Evolutionary conservation across 2,888 invertebrate species (phyloP).

Genomic region (Cotesia congregata): DNA sequence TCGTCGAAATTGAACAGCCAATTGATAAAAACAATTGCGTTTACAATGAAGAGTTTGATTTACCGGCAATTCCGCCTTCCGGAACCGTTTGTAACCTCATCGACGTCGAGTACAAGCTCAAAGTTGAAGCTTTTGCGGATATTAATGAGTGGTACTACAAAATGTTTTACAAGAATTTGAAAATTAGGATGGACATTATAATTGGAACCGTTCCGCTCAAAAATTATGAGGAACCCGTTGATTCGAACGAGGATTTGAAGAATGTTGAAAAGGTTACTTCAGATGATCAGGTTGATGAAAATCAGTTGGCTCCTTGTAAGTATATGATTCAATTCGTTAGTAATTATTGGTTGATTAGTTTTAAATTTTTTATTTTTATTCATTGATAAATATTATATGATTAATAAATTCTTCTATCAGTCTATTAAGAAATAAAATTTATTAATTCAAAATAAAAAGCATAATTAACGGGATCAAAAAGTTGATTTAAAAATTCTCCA

Average conservation of each 20-base stretch:
- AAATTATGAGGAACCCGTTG: constrained; percentile 59
- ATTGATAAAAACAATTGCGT: constrained; percentile 50
- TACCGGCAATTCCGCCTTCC: constrained; percentile 67
- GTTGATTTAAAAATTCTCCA: too few relatives aligned
- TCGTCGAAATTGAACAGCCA: constrained; percentile 60
- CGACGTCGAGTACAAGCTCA: constrained; percentile 64
- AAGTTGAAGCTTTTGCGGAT: constrained; percentile 63
- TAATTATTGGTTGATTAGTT: too few relatives aligned
- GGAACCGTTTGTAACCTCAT: constrained; percentile 65
- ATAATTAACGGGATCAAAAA: too few relatives aligned
- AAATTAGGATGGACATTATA: constrained; percentile 57
- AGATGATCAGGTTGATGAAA: background rate
- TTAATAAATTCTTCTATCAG: too few relatives aligned
- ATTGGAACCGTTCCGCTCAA: constrained; percentile 60
- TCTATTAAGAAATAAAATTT: too few relatives aligned
- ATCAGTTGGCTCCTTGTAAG: background rate
- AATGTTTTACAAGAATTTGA: constrained; percentile 62
- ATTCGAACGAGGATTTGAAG: constrained; percentile 43
- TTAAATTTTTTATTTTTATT: too few relatives aligned
- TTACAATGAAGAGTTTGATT: constrained; percentile 56
- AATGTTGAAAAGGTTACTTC: background rate
- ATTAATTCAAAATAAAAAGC: too few relatives aligned
- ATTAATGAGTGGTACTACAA: constrained; percentile 63
- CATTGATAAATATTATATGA: too few relatives aligned
- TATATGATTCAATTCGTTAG: background rate